phyloP scores from a whole-genome alignment of 2,113 vertebrate genomes.

The Regulus satrapa region DNA sequence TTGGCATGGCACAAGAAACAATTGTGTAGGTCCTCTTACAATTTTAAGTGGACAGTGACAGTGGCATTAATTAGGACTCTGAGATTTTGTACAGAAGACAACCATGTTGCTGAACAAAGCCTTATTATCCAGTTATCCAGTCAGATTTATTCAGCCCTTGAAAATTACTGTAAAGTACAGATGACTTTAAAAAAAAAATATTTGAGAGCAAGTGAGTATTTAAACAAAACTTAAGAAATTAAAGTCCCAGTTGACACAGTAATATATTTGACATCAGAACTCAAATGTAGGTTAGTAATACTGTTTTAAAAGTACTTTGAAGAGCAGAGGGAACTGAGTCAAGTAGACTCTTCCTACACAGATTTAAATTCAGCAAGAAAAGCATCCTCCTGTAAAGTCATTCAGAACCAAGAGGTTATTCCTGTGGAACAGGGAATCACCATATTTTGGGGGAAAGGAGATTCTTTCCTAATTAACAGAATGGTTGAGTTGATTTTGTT shows the following conservation, averaged over 20 bases:
- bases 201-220: neutral
- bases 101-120: neutral
- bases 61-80: neutral
- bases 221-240: neutral
- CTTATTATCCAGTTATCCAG: neutral
- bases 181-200: neutral
- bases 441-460: neutral
- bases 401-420: neutral
- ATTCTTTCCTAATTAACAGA: neutral
- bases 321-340: neutral
- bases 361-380: neutral
- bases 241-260: neutral
- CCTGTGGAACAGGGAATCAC: neutral
- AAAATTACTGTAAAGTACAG: neutral
- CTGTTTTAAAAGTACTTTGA: neutral
- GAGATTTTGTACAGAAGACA: neutral
- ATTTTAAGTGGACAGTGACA: slow-evolving; percentile 11
- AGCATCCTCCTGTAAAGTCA: neutral
- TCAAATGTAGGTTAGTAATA: neutral
- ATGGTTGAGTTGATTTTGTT: neutral
- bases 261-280: neutral
- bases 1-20: neutral
- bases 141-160: neutral
- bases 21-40: neutral
- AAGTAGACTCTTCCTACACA: neutral